Percentiles rank a stretch among this genome's conserved stretches.
These are phyloP conservation scores for Paragorgia papillata DNA, from an alignment of 92 coral and sea anemone species.

Conservation along the genomic window DNA sequence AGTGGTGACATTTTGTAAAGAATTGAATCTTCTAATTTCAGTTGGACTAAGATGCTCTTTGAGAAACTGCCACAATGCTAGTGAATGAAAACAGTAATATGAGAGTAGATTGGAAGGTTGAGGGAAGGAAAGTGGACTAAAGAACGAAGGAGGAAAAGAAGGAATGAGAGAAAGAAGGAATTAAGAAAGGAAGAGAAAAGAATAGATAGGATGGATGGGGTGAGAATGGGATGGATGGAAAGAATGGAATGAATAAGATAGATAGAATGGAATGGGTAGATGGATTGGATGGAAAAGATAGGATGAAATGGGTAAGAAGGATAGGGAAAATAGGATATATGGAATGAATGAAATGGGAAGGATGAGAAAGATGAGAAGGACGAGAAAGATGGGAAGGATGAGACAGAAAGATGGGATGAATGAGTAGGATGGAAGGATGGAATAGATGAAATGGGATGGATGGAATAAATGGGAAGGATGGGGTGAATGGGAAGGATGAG, in stretches of 20 bases:
- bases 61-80: constrained; percentile 82
- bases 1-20: constrained; percentile 74
- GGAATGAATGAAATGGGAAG: too few relatives aligned
- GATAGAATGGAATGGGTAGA: too few relatives aligned
- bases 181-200: background rate
- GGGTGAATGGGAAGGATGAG: too few relatives aligned
- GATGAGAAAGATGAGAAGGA: too few relatives aligned
- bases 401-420: too few relatives aligned
- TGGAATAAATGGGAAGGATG: too few relatives aligned
- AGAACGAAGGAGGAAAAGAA: background rate
- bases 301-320: too few relatives aligned
- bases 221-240: background rate
- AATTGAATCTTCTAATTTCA: constrained; percentile 72
- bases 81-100: background rate
- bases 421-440: too few relatives aligned
- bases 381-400: too few relatives aligned
- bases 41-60: constrained; percentile 82
- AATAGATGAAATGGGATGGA: too few relatives aligned
- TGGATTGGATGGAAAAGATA: too few relatives aligned
- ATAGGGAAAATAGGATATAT: too few relatives aligned
- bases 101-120: background rate
- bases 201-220: background rate
- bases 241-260: background rate
- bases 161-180: background rate
- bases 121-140: background rate